Evolutionary conservation across 2,113 vertebrate species (phyloP).

Genomic region (Petromus typicus): DNA sequence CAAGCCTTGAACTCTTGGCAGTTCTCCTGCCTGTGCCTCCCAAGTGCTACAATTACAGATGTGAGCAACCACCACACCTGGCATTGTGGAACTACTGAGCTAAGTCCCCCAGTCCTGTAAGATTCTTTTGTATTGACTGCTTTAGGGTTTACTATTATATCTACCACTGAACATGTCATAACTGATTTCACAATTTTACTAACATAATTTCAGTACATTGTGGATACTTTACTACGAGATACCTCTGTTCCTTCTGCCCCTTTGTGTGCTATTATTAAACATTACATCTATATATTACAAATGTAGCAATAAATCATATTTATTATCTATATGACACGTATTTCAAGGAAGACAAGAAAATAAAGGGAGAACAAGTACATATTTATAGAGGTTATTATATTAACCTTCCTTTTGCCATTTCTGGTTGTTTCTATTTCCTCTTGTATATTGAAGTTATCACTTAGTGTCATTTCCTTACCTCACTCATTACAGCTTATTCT

Average conservation of each 20-base stretch:
- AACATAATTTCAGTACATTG: neutral
- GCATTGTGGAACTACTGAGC: too few species aligned
- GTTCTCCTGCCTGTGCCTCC: too few species aligned
- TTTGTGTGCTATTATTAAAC: neutral
- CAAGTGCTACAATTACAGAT: too few species aligned
- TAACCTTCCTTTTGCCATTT: constrained; percentile 24
- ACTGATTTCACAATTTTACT: constrained; percentile 16
- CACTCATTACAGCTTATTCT: neutral
- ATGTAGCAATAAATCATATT: neutral
- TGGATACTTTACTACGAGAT: neutral
- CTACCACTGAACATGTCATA: constrained; percentile 45
- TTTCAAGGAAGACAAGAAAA: neutral
- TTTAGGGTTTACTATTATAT: neutral
- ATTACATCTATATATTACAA: neutral
- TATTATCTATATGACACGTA: constrained; percentile 14
- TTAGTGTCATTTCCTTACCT: constrained; percentile 12
- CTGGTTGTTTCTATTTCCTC: constrained; percentile 8
- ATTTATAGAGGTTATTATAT: constrained; percentile 30
- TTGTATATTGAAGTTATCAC: neutral
- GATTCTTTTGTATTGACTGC: neutral
- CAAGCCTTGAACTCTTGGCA: too few species aligned
- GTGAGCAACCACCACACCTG: too few species aligned
- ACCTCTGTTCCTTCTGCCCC: neutral
- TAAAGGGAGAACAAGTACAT: neutral
- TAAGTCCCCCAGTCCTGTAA: too few species aligned